Evolutionary conservation across 2,797 vertebrate species (phyloP).

Genomic region (Hafferia zeledoni): DNA sequence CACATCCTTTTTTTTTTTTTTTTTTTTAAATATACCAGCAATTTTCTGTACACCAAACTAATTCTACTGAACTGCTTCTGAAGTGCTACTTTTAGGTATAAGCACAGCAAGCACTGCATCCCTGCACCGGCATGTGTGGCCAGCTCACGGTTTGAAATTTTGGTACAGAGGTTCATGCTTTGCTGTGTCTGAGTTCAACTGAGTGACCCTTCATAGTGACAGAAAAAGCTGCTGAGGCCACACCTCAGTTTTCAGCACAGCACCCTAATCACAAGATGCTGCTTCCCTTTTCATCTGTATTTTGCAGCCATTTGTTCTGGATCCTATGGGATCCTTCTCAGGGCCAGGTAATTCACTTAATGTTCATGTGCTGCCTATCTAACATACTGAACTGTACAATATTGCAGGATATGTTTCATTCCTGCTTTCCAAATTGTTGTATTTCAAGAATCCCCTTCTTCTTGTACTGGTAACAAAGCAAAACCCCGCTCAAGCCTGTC

Average conservation of each 20-base stretch:
- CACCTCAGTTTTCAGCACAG: not conserved
- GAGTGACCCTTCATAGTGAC: not conserved
- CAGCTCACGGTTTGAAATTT: not conserved
- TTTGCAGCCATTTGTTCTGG: not conserved
- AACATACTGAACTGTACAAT: not conserved
- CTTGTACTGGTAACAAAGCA: not conserved
- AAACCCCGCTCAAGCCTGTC: not conserved
- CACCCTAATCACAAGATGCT: rapidly evolving
- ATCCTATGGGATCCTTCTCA: not conserved
- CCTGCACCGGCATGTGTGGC: too few relatives aligned
- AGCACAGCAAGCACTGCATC: not conserved
- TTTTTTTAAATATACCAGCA: not conserved
- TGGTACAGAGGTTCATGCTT: rapidly evolving
- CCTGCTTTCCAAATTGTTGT: not conserved
- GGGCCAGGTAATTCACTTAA: not conserved
- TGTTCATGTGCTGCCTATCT: not conserved
- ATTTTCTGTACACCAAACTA: not conserved
- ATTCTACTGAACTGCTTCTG: not conserved
- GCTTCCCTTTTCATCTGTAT: not conserved
- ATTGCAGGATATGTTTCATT: not conserved
- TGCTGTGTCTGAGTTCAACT: not conserved
- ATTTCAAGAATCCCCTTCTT: not conserved
- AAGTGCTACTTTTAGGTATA: rapidly evolving
- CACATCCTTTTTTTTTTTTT: rapidly evolving
- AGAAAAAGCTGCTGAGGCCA: not conserved